A percentile compares a stretch with the other conserved stretches of the same genome.
Evolutionary conservation across 1,140 invertebrate species (phyloP).

Genomic region (Drosophila nasuta): DNA sequence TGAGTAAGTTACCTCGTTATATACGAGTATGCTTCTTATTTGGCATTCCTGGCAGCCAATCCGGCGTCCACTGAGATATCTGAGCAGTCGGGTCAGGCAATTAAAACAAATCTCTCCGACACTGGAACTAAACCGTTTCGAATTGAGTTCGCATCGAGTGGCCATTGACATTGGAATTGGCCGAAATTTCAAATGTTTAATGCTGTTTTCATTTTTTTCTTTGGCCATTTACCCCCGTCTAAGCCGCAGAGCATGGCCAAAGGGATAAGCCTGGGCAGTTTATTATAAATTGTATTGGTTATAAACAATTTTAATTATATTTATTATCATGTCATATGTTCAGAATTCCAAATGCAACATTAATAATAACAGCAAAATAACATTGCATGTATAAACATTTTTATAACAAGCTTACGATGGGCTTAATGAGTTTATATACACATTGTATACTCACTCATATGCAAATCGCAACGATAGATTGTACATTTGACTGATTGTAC

Average conservation of each 20-base stretch:
- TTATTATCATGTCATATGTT: conserved; percentile 45
- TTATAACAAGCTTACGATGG: conserved; percentile 56
- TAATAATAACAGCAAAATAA: conserved; percentile 7
- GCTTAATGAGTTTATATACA: conserved; percentile 47
- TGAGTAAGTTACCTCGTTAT: conserved; percentile 67
- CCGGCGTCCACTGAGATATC: conserved; percentile 13
- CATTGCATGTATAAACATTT: conserved; percentile 24
- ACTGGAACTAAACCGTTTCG: conserved; percentile 62
- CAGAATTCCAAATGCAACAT: conserved; percentile 8
- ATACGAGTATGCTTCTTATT: not conserved
- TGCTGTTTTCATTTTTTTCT: conserved; percentile 9
- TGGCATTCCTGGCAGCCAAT: conserved; percentile 26
- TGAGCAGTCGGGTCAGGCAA: conserved; percentile 49
- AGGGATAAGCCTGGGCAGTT: conserved; percentile 53
- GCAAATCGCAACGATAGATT: conserved; percentile 18
- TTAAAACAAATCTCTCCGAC: conserved; percentile 65
- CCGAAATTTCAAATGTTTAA: conserved; percentile 16
- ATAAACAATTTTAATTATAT: conserved; percentile 57
- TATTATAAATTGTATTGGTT: conserved; percentile 47
- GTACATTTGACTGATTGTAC: conserved; percentile 16
- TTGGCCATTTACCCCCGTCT: conserved; percentile 7
- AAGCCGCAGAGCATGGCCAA: conserved; percentile 64
- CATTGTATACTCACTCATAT: conserved; percentile 22
- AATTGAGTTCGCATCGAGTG: conserved; percentile 51
- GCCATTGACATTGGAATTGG: conserved; percentile 54